Evolutionary conservation across 1,140 invertebrate species (phyloP).

Genomic region (Nasonia vitripennis): DNA sequence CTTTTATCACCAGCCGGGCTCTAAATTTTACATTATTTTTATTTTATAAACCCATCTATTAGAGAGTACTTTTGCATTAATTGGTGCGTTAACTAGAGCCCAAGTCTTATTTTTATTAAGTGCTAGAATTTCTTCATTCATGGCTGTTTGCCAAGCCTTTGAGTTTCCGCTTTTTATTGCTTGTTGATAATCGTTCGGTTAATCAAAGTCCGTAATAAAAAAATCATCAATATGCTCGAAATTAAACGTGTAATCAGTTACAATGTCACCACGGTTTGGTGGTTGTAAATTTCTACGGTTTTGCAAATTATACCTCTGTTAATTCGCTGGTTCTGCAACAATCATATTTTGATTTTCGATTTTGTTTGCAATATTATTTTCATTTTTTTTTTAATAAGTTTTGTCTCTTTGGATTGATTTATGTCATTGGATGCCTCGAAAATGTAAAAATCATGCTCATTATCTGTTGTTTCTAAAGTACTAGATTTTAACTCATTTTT

Average conservation of each 20-base stretch:
- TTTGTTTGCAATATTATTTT: background rate
- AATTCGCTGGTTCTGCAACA: background rate
- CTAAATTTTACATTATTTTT: background rate
- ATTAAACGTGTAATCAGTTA: background rate
- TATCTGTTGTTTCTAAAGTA: background rate
- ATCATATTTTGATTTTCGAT: background rate
- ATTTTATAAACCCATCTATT: slow-evolving; percentile 36
- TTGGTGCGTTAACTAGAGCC: background rate
- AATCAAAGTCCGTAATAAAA: slow-evolving; percentile 36
- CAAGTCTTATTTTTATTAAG: slow-evolving; percentile 18
- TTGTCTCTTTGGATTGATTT: background rate
- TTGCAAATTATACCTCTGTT: background rate
- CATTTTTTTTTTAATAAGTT: background rate
- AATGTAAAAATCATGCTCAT: background rate
- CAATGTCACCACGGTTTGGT: background rate
- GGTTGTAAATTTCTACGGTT: background rate
- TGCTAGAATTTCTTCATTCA: slow-evolving; percentile 3
- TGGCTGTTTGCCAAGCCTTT: background rate
- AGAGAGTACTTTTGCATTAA: no score
- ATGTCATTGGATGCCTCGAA: background rate
- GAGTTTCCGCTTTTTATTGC: background rate
- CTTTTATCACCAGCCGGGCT: slow-evolving; percentile 31
- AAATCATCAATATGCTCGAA: slow-evolving; percentile 39
- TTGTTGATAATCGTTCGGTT: background rate
- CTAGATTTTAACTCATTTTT: slow-evolving; percentile 12